Evolutionary conservation across 2,113 vertebrate species (phyloP).

Genomic region (Scalopus aquaticus): DNA sequence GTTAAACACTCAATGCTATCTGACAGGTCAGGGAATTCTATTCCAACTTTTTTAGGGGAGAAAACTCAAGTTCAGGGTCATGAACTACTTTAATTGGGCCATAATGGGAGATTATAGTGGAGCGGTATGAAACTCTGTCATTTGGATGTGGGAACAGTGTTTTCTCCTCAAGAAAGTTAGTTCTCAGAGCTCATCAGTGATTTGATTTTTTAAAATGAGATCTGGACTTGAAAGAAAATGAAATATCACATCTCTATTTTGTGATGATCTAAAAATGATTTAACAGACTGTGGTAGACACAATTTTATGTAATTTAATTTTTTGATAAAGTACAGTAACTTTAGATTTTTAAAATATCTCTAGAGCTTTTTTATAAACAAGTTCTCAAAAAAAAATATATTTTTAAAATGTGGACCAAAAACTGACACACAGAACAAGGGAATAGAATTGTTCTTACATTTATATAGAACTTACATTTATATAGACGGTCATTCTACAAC

Average conservation of each 20-base stretch:
- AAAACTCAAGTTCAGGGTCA: not conserved
- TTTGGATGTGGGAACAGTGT: accelerated
- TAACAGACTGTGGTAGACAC: not conserved
- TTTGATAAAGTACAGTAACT: no score
- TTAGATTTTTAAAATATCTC: not conserved
- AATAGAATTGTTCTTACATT: no score
- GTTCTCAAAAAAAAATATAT: not conserved
- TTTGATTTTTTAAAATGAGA: not conserved
- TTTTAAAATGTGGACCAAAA: not conserved
- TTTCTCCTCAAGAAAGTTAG: not conserved
- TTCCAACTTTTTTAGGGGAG: not conserved
- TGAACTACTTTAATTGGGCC: not conserved
- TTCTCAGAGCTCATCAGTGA: not conserved
- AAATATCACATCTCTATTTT: not conserved
- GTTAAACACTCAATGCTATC: not conserved
- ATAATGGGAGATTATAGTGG: no score
- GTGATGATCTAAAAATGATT: not conserved
- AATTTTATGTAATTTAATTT: constrained; percentile 13
- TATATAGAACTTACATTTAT: no score
- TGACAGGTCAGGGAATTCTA: not conserved
- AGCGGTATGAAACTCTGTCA: accelerated
- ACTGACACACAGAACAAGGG: no score
- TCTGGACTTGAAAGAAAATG: not conserved
- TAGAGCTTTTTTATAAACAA: not conserved
- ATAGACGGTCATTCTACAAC: no score